Evolutionary conservation across 2,113 vertebrate species (phyloP), one percentile per base, ranked within the genome.

Genomic region (Mystacornis crossleyi): DNA sequence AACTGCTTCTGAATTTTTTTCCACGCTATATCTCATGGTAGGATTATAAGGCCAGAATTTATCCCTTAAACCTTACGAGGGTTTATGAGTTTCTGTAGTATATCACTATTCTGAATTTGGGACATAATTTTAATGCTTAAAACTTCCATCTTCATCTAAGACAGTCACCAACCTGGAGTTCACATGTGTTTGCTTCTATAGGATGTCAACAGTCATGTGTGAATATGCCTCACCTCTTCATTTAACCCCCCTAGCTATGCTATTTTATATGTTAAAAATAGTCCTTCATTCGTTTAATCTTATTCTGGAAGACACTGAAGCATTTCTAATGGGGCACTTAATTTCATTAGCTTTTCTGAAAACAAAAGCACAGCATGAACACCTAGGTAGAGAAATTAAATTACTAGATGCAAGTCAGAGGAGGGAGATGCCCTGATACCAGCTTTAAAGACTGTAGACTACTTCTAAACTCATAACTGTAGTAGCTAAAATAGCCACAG

Each of bases 311-410:
- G 83, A 80, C 50, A 61, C 40, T 89, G 74, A 92, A 94, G 33
- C 86, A 91, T 96, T 97, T 97, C 77, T 93, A 87, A 86, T 64
- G 90, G 47, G 14, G 42, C 12, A 55, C 57, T 82, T 95, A 97
- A 97, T 95, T 94, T 96, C 86, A 97, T 97, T 96, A 96, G 38
- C 66, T 83, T 95, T 96, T 89, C 85, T 91, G 61, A 73, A 91
- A 94, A 96, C 69, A 87, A 93, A 97, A 94, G 86, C 71, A 95
- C 75, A 91, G 67, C 65, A 48, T 3, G 31, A 93, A 86, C 75
- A 96, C 84, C 81, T 86, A 86, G 81, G 87, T 16, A 50, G 64
- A 75, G 90, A 91, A 89, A 96, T 86, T 77, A 94, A 86, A 85
- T 94, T 81, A 81, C 67, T 55, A 31, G n/a, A 69, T 64, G 53